Conservation (phyloP, 2,113 vertebrate species). For the Hippocampus mohnikei region DNA sequence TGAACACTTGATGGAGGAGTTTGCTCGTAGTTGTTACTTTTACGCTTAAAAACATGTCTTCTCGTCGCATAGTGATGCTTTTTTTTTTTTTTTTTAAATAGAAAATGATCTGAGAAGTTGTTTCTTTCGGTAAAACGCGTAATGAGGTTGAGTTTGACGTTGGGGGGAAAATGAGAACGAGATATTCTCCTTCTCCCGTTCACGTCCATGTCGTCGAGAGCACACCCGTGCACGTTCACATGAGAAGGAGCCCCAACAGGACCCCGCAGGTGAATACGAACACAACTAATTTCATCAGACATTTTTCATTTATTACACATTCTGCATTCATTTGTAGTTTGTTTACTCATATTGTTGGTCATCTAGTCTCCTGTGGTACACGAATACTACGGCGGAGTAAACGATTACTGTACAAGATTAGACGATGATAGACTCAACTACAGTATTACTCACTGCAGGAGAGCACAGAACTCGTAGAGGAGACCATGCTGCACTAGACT, state of each 20-base stretch:
- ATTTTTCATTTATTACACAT: not conserved
- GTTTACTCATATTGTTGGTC: not conserved
- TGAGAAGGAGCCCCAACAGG: slow-evolving; percentile 81
- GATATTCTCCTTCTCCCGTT: slow-evolving; percentile 81
- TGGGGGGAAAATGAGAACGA: slow-evolving; percentile 81
- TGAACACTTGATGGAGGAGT: not conserved
- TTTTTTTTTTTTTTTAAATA: no score
- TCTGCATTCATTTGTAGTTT: not conserved
- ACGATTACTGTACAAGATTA: not conserved
- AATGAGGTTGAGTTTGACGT: not conserved
- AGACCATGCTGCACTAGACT: no score
- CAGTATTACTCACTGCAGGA: not conserved
- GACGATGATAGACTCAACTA: not conserved
- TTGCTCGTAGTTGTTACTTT: not conserved
- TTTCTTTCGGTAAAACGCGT: accelerated
- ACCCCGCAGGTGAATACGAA: slow-evolving; percentile 40
- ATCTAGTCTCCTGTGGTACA: not conserved
- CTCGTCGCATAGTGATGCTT: not conserved
- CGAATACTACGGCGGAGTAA: not conserved
- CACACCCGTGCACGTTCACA: slow-evolving; percentile 89
- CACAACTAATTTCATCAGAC: not conserved
- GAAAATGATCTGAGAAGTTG: not conserved
- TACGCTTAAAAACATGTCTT: not conserved
- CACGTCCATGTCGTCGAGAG: slow-evolving; percentile 91
- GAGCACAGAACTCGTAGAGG: no score